Percentiles rank a stretch among this genome's conserved stretches.
Conservation (phyloP, 2,113 vertebrate genomes). For the Mesembrinibis cayennensis region DNA sequence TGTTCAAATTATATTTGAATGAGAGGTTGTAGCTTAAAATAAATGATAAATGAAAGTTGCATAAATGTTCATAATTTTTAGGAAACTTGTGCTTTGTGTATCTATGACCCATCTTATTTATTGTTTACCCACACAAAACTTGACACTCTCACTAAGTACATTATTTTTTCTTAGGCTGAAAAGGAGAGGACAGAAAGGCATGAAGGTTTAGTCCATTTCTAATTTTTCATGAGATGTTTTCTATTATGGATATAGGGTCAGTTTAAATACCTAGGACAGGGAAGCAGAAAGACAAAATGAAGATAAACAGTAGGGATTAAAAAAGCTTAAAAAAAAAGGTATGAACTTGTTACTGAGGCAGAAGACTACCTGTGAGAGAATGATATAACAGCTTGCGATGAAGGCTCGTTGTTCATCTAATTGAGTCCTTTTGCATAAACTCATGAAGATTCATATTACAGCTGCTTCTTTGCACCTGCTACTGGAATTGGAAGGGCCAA, state of each 20-base stretch:
- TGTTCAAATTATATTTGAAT: not conserved
- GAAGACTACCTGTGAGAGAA: not conserved
- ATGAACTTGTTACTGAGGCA: not conserved
- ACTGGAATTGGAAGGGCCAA: not conserved
- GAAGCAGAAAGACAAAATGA: not conserved
- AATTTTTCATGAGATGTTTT: not conserved
- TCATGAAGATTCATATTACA: fast-evolving
- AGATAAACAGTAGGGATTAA: not conserved
- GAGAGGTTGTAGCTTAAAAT: constrained; percentile 26
- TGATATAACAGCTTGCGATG: fast-evolving
- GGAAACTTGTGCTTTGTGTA: not conserved
- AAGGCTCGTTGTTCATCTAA: not conserved
- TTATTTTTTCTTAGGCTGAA: not conserved
- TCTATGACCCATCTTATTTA: not conserved
- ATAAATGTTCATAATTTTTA: constrained; percentile 24
- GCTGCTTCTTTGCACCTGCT: not conserved
- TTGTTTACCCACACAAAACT: not conserved
- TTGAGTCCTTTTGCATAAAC: not conserved
- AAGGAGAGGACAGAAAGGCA: not conserved
- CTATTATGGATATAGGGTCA: not conserved
- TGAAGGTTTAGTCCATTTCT: not conserved
- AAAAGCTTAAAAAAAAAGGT: not conserved
- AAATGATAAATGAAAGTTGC: not conserved
- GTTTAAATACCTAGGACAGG: not conserved
- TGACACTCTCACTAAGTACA: not conserved